Percentiles rank a stretch among this genome's conserved stretches.
Evolutionary conservation across 1,140 invertebrate species (phyloP).

Genomic region (Bombus confusus): DNA sequence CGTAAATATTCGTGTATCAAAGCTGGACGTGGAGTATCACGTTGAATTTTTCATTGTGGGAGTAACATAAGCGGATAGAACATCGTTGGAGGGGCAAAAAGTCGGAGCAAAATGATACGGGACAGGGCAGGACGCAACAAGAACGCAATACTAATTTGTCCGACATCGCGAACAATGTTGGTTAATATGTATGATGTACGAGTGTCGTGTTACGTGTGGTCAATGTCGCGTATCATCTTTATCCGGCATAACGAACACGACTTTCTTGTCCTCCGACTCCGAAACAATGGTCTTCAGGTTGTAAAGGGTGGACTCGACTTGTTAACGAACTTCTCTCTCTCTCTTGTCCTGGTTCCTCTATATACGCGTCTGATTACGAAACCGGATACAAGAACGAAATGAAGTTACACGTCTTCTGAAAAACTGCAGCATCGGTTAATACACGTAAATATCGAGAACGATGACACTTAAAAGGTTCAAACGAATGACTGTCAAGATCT

Average conservation of each 20-base stretch:
- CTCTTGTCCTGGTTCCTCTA: neutral
- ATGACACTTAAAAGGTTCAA: neutral
- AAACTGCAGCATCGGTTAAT: neutral
- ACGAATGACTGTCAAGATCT: neutral
- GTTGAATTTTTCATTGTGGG: neutral
- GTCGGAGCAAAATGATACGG: conserved; percentile 28
- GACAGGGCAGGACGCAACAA: conserved; percentile 32
- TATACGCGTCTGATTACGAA: conserved; percentile 37
- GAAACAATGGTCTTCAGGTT: conserved; percentile 67
- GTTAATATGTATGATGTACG: conserved; percentile 67
- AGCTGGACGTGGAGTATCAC: neutral
- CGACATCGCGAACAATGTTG: conserved; percentile 61
- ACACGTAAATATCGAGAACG: neutral
- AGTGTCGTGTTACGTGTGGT: conserved; percentile 58
- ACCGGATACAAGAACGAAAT: conserved; percentile 21
- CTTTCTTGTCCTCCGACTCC: conserved; percentile 62
- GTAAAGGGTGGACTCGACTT: conserved; percentile 67
- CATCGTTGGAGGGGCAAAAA: conserved; percentile 8
- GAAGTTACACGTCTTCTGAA: neutral
- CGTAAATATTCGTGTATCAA: neutral
- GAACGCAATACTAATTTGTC: conserved; percentile 70
- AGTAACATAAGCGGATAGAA: conserved; percentile 18
- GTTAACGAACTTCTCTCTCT: conserved; percentile 54
- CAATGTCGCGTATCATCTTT: conserved; percentile 67
- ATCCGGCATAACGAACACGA: conserved; percentile 65